Base-by-base conservation (phyloP, 2,113 vertebrate species). In the Eulemur rufifrons region DNA sequence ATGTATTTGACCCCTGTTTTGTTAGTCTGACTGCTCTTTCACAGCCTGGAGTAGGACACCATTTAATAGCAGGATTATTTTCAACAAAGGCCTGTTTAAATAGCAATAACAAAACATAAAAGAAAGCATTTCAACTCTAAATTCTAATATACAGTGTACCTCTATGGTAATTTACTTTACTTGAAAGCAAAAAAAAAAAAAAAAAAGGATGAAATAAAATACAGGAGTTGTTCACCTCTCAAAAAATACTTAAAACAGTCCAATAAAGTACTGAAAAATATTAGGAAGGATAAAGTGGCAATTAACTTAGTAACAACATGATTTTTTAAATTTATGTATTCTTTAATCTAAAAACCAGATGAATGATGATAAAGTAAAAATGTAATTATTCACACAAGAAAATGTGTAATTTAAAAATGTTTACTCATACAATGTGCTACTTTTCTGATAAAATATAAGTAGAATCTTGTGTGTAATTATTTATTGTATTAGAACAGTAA, bases 61-160 rank as follows among this genome's bases (percentile, higher is more conserved):
- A 99, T 96, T 99, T 99, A 98, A 99, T 99, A 91, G 99, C 99
- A 97, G 99, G 99, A 98, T 99, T 99, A 98, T 99, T 99, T 99
- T 99, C 99, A 97, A 99, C 99, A 98, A 99, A 99, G 17, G 99
- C 99, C 99, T 99, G 97, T 84, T 82, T 82, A 12, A 34, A 91
- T 27, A 97, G 68, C 85, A 98, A 83, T 42, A 92, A 89, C 29
- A 91, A 95, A 80, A 95, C 23, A n/a, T 20, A 94, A 88, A 23
- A 61, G 3, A 94, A 96, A 98, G 69, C 32, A 96, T 73, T 83
- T 96, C 93, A 97, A 97, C 34, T 93, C 47, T 97, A 76, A 96
- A 93, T 89, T 93, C 0, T 80, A 45, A 96, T 25, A 96, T 0
- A 95, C 86, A 77, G 27, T 64, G 1, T 25, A 94, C 2, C 37